Conservation (phyloP, 2,113 vertebrate genomes). For the Strix aluco region DNA sequence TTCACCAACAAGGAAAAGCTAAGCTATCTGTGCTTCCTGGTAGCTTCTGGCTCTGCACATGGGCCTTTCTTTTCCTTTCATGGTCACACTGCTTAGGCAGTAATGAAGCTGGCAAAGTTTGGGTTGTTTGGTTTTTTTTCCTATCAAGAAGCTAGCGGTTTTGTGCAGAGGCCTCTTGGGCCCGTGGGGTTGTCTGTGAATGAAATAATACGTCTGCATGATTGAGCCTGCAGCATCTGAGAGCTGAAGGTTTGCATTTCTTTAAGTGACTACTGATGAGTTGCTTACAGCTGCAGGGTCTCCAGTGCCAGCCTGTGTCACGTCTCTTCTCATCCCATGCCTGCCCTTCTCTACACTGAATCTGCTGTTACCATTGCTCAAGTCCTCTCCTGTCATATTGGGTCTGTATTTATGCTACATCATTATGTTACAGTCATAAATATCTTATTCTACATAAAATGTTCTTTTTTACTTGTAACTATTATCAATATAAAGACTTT, state of each 20-base stretch:
- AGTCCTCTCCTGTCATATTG: neutral
- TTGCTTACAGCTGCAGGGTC: neutral
- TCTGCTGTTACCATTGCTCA: neutral
- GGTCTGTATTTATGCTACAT: neutral
- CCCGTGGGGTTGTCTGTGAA: neutral
- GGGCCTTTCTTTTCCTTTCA: neutral
- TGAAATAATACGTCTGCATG: neutral
- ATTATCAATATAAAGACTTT: neutral
- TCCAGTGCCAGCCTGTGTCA: neutral
- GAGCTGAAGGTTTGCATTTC: neutral
- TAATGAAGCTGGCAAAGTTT: neutral
- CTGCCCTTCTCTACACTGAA: neutral
- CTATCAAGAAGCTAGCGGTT: neutral
- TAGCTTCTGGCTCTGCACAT: neutral
- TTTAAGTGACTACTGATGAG: neutral
- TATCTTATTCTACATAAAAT: neutral
- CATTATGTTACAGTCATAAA: neutral
- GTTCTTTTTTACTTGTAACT: neutral
- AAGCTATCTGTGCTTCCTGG: neutral
- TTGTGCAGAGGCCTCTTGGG: neutral
- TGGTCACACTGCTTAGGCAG: neutral
- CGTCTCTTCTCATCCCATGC: neutral
- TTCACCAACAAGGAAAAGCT: neutral
- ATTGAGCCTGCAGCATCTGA: neutral
- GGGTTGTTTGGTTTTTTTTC: neutral